Percentiles rank a stretch among this genome's conserved stretches.
Conservation (phyloP, 2,888 invertebrate genomes). For the Volucella zonaria region DNA sequence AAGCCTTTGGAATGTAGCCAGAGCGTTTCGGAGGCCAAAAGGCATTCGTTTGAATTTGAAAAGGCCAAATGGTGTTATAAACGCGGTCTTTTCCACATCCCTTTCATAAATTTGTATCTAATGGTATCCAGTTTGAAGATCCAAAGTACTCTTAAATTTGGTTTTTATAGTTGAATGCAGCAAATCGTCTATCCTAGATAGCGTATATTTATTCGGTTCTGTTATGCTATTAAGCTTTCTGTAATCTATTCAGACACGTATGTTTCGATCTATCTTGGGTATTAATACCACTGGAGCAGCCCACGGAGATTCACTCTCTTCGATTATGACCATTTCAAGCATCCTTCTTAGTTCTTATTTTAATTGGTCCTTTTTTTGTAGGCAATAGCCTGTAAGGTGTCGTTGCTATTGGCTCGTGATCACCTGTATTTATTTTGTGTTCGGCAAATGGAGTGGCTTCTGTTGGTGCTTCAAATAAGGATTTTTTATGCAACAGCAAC, state of each 20-base stretch:
- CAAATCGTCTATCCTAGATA: constrained; percentile 80
- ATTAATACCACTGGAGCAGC: constrained; percentile 66
- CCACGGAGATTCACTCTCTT: constrained; percentile 50
- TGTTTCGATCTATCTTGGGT: constrained; percentile 74
- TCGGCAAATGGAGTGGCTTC: neutral
- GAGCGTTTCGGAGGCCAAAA: constrained; percentile 76
- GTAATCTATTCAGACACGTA: constrained; percentile 76
- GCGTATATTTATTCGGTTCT: constrained; percentile 76
- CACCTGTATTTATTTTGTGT: constrained; percentile 77
- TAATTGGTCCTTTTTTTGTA: constrained; percentile 57
- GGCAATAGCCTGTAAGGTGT: constrained; percentile 78
- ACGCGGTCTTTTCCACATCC: constrained; percentile 76
- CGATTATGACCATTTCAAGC: constrained; percentile 64
- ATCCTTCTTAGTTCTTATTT: constrained; percentile 74
- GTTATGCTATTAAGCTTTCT: constrained; percentile 76
- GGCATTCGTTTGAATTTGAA: constrained; percentile 77
- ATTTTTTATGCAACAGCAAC: too few species aligned
- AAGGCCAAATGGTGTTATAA: constrained; percentile 77
- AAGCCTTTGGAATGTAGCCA: constrained; percentile 73
- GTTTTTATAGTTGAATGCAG: constrained; percentile 55
- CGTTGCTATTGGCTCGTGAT: constrained; percentile 77
- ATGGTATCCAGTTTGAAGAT: constrained; percentile 79
- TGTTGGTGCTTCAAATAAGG: neutral
- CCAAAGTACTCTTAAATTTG: constrained; percentile 75
- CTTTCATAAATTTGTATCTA: constrained; percentile 75